Conservation (phyloP, 2,113 vertebrate species). For the human (Homo sapiens) region GRCh38 chr6:72824501-72825000, state of each 20-base stretch:
- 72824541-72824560: not conserved
- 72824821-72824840: not conserved
- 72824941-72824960: not conserved
- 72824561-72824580: not conserved
- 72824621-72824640: not conserved
- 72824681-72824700: not conserved
- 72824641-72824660: not conserved
- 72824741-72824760: not conserved
- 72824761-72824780: not conserved
- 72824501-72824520: not conserved
- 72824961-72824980: not conserved
- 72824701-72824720: not conserved
- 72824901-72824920: not conserved
- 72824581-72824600: not conserved
- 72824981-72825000: not conserved
- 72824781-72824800: too few relatives aligned
- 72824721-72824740: not conserved
- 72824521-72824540: slow-evolving; percentile 30
- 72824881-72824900: not conserved
- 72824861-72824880: not conserved
- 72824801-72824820: not conserved
- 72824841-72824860: not conserved
- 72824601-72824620: not conserved
- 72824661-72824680: not conserved
- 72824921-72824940: not conserved